Conservation (phyloP, 2,888 invertebrate species). For the Eupithecia pulchellata region DNA sequence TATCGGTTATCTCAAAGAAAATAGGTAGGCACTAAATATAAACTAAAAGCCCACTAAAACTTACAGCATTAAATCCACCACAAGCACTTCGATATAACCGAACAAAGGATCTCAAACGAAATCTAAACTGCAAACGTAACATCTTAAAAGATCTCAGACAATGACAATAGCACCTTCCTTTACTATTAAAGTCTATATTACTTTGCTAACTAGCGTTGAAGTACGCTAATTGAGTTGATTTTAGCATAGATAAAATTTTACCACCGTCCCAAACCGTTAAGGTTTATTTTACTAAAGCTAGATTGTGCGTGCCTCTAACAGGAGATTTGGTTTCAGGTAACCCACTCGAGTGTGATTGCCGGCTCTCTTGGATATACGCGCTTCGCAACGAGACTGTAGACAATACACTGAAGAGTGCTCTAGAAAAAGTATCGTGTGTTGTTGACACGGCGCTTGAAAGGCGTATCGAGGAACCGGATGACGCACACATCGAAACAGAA, state of each 20-base stretch:
- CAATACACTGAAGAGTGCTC: constrained; percentile 86
- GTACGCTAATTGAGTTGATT: constrained; percentile 44
- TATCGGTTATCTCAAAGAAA: too few species aligned
- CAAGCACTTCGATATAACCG: constrained; percentile 16
- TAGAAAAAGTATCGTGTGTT: constrained; percentile 90
- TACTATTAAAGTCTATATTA: constrained; percentile 44
- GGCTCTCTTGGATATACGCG: constrained; percentile 91
- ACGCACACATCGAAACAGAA: constrained; percentile 54
- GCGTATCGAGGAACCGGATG: constrained; percentile 62
- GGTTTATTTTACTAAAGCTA: constrained; percentile 38
- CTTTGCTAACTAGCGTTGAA: constrained; percentile 42
- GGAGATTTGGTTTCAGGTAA: constrained; percentile 86
- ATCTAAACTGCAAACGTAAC: constrained; percentile 36
- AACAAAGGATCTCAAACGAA: constrained; percentile 32
- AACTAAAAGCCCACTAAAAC: not conserved
- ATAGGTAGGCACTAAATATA: not conserved
- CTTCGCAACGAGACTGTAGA: constrained; percentile 91
- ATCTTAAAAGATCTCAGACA: constrained; percentile 38
- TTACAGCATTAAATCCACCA: constrained; percentile 9
- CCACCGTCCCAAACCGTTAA: constrained; percentile 38
- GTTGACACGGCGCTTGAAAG: constrained; percentile 76
- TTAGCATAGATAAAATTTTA: constrained; percentile 42
- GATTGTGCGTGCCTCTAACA: constrained; percentile 30
- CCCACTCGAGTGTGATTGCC: constrained; percentile 93
- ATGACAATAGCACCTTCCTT: constrained; percentile 43